These are phyloP conservation scores for Danaus melanippus DNA, from an alignment of 1,140 invertebrate genomes.

Conservation along the genomic window DNA sequence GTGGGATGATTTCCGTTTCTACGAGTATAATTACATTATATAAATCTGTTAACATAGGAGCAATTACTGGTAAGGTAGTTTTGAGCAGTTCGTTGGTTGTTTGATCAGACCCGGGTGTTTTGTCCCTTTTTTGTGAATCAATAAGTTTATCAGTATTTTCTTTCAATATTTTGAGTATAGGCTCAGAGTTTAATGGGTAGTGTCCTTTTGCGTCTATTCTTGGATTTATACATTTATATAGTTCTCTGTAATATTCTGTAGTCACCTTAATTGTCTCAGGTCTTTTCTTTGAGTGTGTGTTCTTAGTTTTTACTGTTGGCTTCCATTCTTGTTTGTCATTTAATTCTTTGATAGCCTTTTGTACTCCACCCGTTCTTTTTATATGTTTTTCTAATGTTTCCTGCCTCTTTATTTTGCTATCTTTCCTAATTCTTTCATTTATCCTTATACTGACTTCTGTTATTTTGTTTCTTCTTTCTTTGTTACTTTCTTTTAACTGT, in stretches of 20 bases:
- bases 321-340: constrained; percentile 23
- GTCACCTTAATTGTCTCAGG: constrained; percentile 23
- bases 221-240: constrained; percentile 18
- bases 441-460: constrained; percentile 22
- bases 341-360: constrained; percentile 27
- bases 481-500: constrained; percentile 11
- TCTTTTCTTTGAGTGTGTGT: constrained; percentile 14
- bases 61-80: constrained; percentile 14
- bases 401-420: constrained; percentile 21
- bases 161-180: constrained; percentile 21
- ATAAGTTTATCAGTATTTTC: constrained; percentile 20
- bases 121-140: constrained; percentile 20
- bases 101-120: constrained; percentile 29
- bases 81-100: constrained; percentile 32
- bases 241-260: constrained; percentile 23
- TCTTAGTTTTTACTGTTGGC: constrained; percentile 23
- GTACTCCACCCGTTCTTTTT: constrained; percentile 18
- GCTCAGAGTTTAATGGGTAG: constrained; percentile 12
- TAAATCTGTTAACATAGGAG: constrained; percentile 25
- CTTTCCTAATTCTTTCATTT: constrained; percentile 24
- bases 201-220: constrained; percentile 8
- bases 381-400: constrained; percentile 25
- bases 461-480: constrained; percentile 19
- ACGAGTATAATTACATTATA: constrained; percentile 30
- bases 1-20: constrained; percentile 29